Evolutionary conservation across 1,140 invertebrate species (phyloP), one percentile per base, ranked within the genome.

Genomic region (Leucophenga varia): DNA sequence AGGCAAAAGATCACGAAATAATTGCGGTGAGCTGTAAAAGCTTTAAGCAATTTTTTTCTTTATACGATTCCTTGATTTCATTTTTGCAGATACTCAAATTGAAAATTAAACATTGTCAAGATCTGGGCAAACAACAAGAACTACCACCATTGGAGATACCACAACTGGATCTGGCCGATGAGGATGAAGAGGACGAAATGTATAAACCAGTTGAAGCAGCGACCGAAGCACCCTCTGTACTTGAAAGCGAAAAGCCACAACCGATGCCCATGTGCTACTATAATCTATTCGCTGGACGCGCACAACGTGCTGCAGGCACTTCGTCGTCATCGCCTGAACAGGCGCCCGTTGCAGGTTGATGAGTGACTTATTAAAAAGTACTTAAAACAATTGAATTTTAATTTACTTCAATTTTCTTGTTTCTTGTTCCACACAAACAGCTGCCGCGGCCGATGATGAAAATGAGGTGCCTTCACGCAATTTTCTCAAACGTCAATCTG

Each of bases 381-480:
- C n/a, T n/a, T n/a, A n/a, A n/a, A n/a, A n/a, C 21, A 30, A 44
- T 25, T 19, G 18, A 20, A 25, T 10, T 22, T 52, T 41, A 32
- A 46, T 25, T 5, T 21, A 39, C 32, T 20, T 16, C 21, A 20
- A 42, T 20, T 44, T 38, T 42, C 16, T n/a, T n/a, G n/a, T n/a
- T n/a, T n/a, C n/a, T n/a, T n/a, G n/a, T n/a, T n/a, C n/a, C n/a
- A n/a, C n/a, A n/a, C n/a, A n/a, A 35, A 19, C 48, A 64, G 61
- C 59, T 41, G 75, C 77, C 77, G 81, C 76, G 13, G 84, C 86
- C 0, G 87, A 89, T 42, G 89, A 91, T 51, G 89, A 91, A 60
- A 89, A 89, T 47, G 90, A 93, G 68, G 85, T 91, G 34, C 87
- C 89, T 1, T 87, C 89, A 0, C 79, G 90, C 55, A 85, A 80